Conservation (phyloP, 2,797 vertebrate species). For the Coregonus suidteri region DNA sequence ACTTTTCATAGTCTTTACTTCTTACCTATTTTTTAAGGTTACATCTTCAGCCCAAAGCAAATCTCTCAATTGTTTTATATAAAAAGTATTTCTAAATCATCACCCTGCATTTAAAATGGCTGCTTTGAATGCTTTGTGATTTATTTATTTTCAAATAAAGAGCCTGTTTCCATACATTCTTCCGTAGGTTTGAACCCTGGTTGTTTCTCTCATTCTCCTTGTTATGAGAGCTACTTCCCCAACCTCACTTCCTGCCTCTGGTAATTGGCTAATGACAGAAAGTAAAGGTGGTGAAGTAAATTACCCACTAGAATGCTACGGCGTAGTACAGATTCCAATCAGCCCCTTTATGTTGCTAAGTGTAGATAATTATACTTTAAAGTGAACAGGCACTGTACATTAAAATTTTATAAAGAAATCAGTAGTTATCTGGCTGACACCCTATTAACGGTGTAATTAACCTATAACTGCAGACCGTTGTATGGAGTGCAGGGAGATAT, state of each 20-base stretch:
- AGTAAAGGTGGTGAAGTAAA: slow-evolving; percentile 43
- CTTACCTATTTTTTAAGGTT: neutral
- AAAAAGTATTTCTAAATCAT: slow-evolving; percentile 43
- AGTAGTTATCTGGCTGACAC: slow-evolving; percentile 89
- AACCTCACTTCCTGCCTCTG: slow-evolving; percentile 4
- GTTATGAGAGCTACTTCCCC: slow-evolving; percentile 76
- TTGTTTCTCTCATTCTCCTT: slow-evolving; percentile 59
- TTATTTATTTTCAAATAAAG: neutral
- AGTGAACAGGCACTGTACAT: slow-evolving; percentile 86
- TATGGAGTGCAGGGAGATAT: neutral
- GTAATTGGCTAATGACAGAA: slow-evolving; percentile 33
- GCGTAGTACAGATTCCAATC: slow-evolving; percentile 75
- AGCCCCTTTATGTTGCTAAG: slow-evolving; percentile 86
- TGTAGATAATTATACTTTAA: slow-evolving; percentile 92
- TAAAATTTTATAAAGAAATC: slow-evolving; percentile 94
- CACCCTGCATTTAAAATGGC: neutral
- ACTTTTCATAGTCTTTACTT: neutral
- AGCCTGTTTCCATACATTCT: neutral
- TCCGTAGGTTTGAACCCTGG: neutral
- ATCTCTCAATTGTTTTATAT: neutral
- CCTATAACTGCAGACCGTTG: slow-evolving; percentile 72
- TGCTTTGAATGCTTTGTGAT: neutral
- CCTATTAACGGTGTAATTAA: slow-evolving; percentile 94
- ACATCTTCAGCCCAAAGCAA: neutral
- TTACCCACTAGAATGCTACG: slow-evolving; percentile 7